Evolutionary conservation across 2,797 vertebrate genomes (phyloP), one percentile per base, ranked within the genome.

Genomic region (Dryobates pubescens): DNA sequence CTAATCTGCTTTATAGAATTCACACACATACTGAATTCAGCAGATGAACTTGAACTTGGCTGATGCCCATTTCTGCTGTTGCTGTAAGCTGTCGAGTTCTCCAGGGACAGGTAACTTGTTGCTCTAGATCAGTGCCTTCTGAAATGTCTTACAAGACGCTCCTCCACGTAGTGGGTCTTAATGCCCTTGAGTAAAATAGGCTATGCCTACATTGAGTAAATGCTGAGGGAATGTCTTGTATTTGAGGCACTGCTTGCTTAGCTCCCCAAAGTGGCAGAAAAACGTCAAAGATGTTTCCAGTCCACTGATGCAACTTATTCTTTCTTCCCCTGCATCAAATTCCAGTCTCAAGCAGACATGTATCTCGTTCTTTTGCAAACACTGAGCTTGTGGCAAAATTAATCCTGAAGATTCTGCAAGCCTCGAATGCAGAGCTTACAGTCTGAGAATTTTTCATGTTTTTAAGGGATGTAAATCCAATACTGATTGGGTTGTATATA

Each of bases 111-210:
- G 13, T 65, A 53, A 56, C 29, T 65, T 82, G 15, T 45, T 59
- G 29, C 69, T 79, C 17, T 85, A 18, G 73, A 77, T 32, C 17
- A 23, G 23, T 62, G 70, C 30, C 38, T 82, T 82, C 62, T 85
- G 38, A 79, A 82, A 68, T 27, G 8, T 16, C 1, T 1, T 54
- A 1, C 27, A 43, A 77, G 45, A 23, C 23, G 9, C 15, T 77
- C 2, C 17, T 75, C 58, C 20, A 65, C 24, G 26, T 27, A 17
- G 43, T 26, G 13, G 22, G 3, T 85, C 27, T 56, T 71, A 65
- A 34, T 43, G 77, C 59, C 43, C 1, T 0, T 62, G 51, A 14
- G 19, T 71, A 0, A n/a, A 38, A 13, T 3, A n/a, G 61, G 11
- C 62, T 29, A 0, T 49, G 29, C 34, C 62, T 62, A 41, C 16